Evolutionary conservation across 2,888 invertebrate species (phyloP).

Genomic region (Mythimna loreyi): DNA sequence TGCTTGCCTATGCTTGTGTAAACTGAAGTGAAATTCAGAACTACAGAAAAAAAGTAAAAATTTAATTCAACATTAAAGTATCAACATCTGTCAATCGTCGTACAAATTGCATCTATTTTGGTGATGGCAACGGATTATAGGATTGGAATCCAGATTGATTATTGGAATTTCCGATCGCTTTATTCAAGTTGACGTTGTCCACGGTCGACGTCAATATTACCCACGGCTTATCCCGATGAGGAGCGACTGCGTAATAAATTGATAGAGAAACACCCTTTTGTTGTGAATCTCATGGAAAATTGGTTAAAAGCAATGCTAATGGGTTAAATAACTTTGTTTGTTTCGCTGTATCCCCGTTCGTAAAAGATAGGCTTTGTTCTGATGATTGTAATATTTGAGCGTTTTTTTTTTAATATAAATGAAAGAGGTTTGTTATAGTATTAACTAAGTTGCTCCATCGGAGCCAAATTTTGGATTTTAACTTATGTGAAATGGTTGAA

Average conservation of each 20-base stretch:
- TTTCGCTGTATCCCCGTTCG: not conserved
- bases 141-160: constrained; percentile 75
- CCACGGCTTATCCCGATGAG: constrained; percentile 33
- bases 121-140: constrained; percentile 72
- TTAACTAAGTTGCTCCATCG: no score
- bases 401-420: no score
- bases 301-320: constrained; percentile 27
- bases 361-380: constrained; percentile 8
- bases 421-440: no score
- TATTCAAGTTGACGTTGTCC: constrained; percentile 61
- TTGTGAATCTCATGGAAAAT: constrained; percentile 17
- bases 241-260: constrained; percentile 35
- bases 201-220: constrained; percentile 40
- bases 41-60: not conserved
- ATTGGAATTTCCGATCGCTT: constrained; percentile 74
- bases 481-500: no score
- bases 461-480: no score
- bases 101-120: constrained; percentile 70
- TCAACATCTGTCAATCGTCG: constrained; percentile 27
- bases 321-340: constrained; percentile 23
- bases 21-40: not conserved
- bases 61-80: constrained; percentile 21
- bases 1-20: no score
- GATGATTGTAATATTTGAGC: not conserved
- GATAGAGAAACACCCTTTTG: constrained; percentile 19